Base-by-base conservation (phyloP, 2,113 vertebrate genomes). In the Sclerurus mexicanus region DNA sequence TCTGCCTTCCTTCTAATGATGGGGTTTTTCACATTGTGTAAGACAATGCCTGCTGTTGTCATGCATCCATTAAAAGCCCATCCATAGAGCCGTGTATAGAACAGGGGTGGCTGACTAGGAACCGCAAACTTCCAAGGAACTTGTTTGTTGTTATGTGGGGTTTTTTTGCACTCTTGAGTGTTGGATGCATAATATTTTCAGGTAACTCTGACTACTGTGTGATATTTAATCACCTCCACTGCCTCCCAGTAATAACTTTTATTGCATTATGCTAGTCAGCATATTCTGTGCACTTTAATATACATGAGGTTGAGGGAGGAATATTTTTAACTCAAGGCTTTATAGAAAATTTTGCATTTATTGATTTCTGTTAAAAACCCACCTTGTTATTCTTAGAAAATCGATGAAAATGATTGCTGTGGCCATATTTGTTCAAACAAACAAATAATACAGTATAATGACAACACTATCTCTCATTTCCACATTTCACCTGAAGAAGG, bases 401-500 rank as follows among this genome's bases (percentile, higher is more conserved):
- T 95, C 52, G 75, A 95, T 96, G 71, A 92, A 96, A 97, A 97
- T 96, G 89, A 97, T 98, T 89, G 89, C 93, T 74, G 24, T 77
- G 79, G 93, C 88, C 84, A 69, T 96, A 96, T 97, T 97, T 97
- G 96, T 97, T 98, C 97, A 97, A 92, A 94, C 92, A 94, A 96
- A 96, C 95, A 97, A 97, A 95, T 95, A 96, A 95, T 96, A 90
- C 63, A 93, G 95, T 93, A 94, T 97, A 97, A 97, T 97, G 97
- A 96, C 96, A 94, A 93, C 94, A 74, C 95, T 97, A 96, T 97
- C 97, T 97, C 95, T 97, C 96, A 95, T 95, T 94, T 88, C 93
- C 97, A 97, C 97, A 95, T 98, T 98, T 97, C 96, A 98, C 97
- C 97, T 97, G 96, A 58, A 96, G 96, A 97, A 97, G 80, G 89